Percentiles rank a stretch among this genome's conserved stretches.
These are phyloP conservation scores for Orchesella flavescens DNA, from an alignment of 2,888 invertebrate species.

Conservation along the genomic window DNA sequence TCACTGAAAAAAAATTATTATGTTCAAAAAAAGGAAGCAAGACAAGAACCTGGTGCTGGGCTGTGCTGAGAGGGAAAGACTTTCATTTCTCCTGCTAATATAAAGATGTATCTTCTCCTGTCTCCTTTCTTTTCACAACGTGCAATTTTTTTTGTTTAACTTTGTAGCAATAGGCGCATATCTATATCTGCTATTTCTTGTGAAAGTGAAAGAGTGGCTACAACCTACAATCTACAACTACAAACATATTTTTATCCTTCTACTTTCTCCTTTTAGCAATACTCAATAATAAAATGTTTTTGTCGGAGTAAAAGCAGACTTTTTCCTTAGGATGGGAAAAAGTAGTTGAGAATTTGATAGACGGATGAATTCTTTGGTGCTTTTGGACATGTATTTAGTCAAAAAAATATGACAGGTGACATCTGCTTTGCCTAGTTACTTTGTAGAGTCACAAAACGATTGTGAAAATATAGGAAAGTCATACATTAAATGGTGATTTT, in stretches of 20 bases:
- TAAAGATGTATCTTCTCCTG: conserved; percentile 51
- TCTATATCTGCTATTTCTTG: not conserved
- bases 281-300: conserved; percentile 23
- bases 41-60: too few relatives aligned
- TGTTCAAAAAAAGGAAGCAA: conserved; percentile 1
- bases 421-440: conserved; percentile 28
- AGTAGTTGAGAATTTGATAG: not conserved
- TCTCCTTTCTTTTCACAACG: conserved; percentile 23
- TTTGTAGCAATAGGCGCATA: not conserved
- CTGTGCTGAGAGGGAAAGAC: not conserved
- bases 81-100: conserved; percentile 13
- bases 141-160: conserved; percentile 5
- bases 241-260: not conserved
- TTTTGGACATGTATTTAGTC: conserved; percentile 15
- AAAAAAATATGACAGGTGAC: conserved; percentile 43
- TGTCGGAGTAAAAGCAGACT: not conserved
- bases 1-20: not conserved
- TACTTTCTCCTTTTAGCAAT: not conserved
- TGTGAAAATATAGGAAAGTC: not conserved
- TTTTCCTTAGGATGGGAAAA: too few relatives aligned
- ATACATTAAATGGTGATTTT: not conserved
- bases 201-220: not conserved
- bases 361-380: conserved; percentile 44
- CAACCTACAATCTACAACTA: not conserved
- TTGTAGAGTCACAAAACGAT: not conserved